A percentile compares a stretch with the other conserved stretches of the same genome.
phyloP scores from a whole-genome alignment of 2,888 invertebrate genomes.

The Isoperla grammatica region DNA sequence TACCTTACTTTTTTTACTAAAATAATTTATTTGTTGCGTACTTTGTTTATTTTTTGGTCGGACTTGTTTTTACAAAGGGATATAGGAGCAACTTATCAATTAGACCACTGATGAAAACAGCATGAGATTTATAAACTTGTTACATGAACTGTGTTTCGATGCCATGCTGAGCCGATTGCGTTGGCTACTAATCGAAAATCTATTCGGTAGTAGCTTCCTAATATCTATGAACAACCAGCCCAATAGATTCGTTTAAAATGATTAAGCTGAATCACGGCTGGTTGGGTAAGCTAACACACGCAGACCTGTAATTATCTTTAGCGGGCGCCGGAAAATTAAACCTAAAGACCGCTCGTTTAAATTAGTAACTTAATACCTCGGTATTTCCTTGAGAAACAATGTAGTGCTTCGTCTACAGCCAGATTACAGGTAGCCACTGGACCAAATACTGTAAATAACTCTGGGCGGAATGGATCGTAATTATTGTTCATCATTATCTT shows the following conservation, averaged over 20 bases:
- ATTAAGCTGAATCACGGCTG: slow-evolving; percentile 7
- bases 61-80: too few species aligned
- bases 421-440: slow-evolving; percentile 7
- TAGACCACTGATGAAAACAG: slow-evolving; percentile 9
- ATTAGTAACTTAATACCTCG: slow-evolving; percentile 5
- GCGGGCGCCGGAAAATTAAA: slow-evolving; percentile 1
- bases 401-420: neutral
- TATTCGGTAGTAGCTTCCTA: slow-evolving; percentile 15
- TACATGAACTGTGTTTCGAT: neutral
- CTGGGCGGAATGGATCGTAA: too few species aligned
- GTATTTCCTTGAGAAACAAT: neutral
- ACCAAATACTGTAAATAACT: neutral
- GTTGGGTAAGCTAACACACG: slow-evolving; percentile 2
- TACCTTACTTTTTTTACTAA: too few species aligned
- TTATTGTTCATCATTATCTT: too few species aligned
- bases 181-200: slow-evolving; percentile 8
- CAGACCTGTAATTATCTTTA: slow-evolving; percentile 12
- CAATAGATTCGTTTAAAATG: slow-evolving; percentile 12
- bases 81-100: slow-evolving; percentile 7
- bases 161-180: slow-evolving; percentile 7
- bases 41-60: too few species aligned
- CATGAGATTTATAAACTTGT: slow-evolving; percentile 5
- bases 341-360: slow-evolving; percentile 7
- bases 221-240: neutral
- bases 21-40: too few species aligned